Conservation (phyloP, 2,888 invertebrate species). For the Aethes cnicana region DNA sequence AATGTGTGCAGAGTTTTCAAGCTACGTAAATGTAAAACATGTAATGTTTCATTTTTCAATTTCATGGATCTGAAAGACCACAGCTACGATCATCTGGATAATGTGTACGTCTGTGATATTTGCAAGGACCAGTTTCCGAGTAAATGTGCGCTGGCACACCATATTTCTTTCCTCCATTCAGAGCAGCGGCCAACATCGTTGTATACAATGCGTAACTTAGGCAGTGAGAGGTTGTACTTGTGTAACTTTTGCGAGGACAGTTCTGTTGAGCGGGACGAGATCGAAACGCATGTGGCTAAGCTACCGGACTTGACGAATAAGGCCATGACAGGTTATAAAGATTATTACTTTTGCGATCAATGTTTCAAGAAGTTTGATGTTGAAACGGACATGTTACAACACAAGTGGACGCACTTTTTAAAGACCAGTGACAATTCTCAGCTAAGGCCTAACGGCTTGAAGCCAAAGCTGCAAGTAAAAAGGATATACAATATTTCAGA, state of each 20-base stretch:
- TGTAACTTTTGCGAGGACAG: constrained; percentile 68
- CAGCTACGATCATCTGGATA: constrained; percentile 54
- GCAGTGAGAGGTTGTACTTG: constrained; percentile 51
- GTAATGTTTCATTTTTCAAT: constrained; percentile 50
- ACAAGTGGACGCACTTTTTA: constrained; percentile 69
- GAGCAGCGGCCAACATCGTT: constrained; percentile 48
- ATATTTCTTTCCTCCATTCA: constrained; percentile 59
- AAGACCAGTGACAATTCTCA: constrained; percentile 54
- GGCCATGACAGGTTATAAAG: constrained; percentile 60
- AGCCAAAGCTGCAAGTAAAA: constrained; percentile 4
- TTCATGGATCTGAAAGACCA: constrained; percentile 71
- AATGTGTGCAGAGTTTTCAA: constrained; percentile 52
- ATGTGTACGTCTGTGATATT: constrained; percentile 58
- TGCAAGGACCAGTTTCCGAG: constrained; percentile 64
- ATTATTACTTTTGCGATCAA: constrained; percentile 67
- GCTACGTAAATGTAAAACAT: constrained; percentile 57
- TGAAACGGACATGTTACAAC: constrained; percentile 63
- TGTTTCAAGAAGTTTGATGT: constrained; percentile 61
- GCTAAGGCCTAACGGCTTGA: constrained; percentile 35
- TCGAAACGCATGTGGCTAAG: constrained; percentile 52
- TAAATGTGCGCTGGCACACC: constrained; percentile 62
- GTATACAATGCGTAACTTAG: constrained; percentile 50
- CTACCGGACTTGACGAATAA: constrained; percentile 61
- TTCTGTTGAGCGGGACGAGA: constrained; percentile 50
- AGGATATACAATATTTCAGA: constrained; percentile 49